Conservation (phyloP, 2,888 invertebrate genomes). For the Parnassius smintheus region DNA sequence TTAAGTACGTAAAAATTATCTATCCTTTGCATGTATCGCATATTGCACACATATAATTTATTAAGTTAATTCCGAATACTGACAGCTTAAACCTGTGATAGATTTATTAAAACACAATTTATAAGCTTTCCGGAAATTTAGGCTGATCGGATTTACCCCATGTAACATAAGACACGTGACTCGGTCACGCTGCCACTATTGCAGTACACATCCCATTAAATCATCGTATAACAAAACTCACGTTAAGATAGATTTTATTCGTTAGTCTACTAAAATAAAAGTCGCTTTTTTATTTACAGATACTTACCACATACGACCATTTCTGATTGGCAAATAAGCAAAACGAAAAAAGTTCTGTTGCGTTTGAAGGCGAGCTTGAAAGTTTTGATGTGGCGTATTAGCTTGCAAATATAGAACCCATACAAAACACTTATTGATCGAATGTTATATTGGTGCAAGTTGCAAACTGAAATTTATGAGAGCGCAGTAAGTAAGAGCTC, state of each 20-base stretch:
- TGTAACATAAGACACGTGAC: constrained; percentile 62
- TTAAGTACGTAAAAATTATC: no score
- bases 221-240: constrained; percentile 30
- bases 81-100: constrained; percentile 29
- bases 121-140: constrained; percentile 42
- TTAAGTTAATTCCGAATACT: constrained; percentile 5
- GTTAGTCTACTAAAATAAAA: constrained; percentile 21
- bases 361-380: constrained; percentile 58
- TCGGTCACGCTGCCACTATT: constrained; percentile 44
- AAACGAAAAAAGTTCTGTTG: constrained; percentile 68
- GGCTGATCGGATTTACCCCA: constrained; percentile 53
- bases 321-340: background rate
- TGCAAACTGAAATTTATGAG: constrained; percentile 79
- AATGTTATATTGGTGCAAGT: constrained; percentile 73
- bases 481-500: constrained; percentile 60
- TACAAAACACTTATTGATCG: constrained; percentile 80
- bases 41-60: background rate
- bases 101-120: constrained; percentile 41
- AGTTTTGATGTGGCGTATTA: constrained; percentile 75
- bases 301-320: constrained; percentile 7
- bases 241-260: background rate
- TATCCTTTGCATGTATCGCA: no score
- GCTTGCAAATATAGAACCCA: constrained; percentile 78
- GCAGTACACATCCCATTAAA: constrained; percentile 38
- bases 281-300: background rate